Evolutionary conservation across 2,113 vertebrate genomes (phyloP).

Genomic region (Rhinolophus ferrumequinum): DNA sequence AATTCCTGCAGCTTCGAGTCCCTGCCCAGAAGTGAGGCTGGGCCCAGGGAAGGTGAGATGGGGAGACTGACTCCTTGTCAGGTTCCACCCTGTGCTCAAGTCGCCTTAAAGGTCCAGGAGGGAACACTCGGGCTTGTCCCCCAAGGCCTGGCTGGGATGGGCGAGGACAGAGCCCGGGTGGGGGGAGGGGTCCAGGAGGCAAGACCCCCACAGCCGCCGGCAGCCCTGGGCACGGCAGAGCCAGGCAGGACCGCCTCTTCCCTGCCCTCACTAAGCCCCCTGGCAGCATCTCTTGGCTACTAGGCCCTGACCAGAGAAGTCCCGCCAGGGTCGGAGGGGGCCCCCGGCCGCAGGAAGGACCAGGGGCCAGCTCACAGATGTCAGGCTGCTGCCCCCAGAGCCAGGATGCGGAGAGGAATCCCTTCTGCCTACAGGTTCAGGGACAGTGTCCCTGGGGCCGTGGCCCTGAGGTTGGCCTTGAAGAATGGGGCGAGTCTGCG

Average conservation of each 20-base stretch:
- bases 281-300: background rate
- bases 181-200: background rate
- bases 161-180: background rate
- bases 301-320: background rate
- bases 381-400: background rate
- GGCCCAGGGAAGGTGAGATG: background rate
- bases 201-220: background rate
- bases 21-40: background rate
- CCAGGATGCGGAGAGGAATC: too few species aligned
- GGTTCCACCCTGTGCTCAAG: background rate
- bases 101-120: background rate
- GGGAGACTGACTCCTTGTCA: background rate
- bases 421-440: background rate
- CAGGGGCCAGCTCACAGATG: accelerated
- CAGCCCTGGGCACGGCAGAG: too few species aligned
- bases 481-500: background rate
- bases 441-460: background rate
- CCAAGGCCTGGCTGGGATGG: background rate
- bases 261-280: background rate
- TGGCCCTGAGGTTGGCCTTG: background rate
- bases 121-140: accelerated
- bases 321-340: background rate
- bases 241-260: accelerated
- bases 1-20: background rate
- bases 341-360: background rate